These are phyloP conservation scores for Lithophane semibrunnea DNA, from an alignment of 2,888 invertebrate genomes.

Conservation along the genomic window DNA sequence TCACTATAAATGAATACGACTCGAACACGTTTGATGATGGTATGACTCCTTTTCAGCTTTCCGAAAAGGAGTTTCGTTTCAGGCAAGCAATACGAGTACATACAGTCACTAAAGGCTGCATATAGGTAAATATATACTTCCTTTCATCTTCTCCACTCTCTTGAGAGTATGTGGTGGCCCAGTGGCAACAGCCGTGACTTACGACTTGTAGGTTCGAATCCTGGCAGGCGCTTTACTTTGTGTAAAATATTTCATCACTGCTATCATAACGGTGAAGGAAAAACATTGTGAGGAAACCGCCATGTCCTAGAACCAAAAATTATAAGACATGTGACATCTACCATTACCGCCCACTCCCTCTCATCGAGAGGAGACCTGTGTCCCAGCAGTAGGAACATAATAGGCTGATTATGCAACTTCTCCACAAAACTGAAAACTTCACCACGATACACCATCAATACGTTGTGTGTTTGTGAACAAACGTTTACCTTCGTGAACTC, in stretches of 20 bases:
- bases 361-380: too few relatives aligned
- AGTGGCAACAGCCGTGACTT: too few relatives aligned
- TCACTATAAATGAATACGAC: background rate
- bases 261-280: too few relatives aligned
- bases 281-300: too few relatives aligned
- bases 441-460: slow-evolving; percentile 8
- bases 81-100: background rate
- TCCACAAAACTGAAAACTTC: background rate
- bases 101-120: background rate
- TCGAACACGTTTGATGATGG: background rate
- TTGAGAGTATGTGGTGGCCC: too few relatives aligned
- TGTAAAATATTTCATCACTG: too few relatives aligned
- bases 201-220: too few relatives aligned
- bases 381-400: too few relatives aligned
- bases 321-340: too few relatives aligned
- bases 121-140: background rate
- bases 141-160: background rate
- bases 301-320: too few relatives aligned
- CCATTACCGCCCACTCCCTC: too few relatives aligned
- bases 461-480: slow-evolving; percentile 15
- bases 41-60: background rate
- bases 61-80: background rate
- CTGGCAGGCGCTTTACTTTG: too few relatives aligned
- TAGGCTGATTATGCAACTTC: background rate
- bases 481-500: slow-evolving; percentile 23